Evolutionary conservation across 1,140 invertebrate species (phyloP).

Genomic region (Mamestra configurata): DNA sequence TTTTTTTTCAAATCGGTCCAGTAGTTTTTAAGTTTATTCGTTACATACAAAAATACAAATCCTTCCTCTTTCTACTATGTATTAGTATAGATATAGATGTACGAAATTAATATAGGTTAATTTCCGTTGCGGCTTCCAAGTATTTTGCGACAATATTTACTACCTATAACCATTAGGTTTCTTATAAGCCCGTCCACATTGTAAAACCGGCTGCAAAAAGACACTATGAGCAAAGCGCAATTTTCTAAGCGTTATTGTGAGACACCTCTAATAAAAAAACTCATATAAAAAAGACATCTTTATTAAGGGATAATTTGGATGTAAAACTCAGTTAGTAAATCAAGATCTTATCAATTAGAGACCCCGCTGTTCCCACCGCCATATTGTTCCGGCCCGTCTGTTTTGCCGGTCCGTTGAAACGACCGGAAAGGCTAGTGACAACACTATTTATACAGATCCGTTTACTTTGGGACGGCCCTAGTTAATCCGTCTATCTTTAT

Average conservation of each 20-base stretch:
- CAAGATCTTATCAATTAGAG: slow-evolving; percentile 28
- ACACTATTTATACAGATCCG: slow-evolving; percentile 35
- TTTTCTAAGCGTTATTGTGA: not conserved
- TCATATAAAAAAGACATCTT: not conserved
- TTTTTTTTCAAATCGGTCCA: too few species aligned
- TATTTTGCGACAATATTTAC: slow-evolving; percentile 34
- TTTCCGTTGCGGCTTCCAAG: slow-evolving; percentile 36
- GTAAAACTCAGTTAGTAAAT: slow-evolving; percentile 1
- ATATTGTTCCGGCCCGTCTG: slow-evolving; percentile 28
- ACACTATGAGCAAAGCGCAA: too few species aligned
- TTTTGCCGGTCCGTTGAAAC: slow-evolving; percentile 5
- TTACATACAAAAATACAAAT: too few species aligned
- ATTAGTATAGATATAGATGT: too few species aligned
- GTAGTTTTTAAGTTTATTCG: too few species aligned
- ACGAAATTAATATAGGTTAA: slow-evolving; percentile 55
- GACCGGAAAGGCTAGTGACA: slow-evolving; percentile 14
- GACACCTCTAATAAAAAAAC: not conserved
- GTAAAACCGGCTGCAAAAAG: not conserved
- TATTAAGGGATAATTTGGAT: not conserved
- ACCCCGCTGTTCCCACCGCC: not conserved
- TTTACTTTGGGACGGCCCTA: not conserved
- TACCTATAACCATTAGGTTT: not conserved
- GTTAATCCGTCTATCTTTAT: slow-evolving; percentile 38
- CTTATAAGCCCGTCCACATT: not conserved
- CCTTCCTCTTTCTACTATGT: too few species aligned